A percentile compares a stretch with the other conserved stretches of the same genome.
Conservation (phyloP, 2,113 vertebrate species). For the Camelus bactrianus region DNA sequence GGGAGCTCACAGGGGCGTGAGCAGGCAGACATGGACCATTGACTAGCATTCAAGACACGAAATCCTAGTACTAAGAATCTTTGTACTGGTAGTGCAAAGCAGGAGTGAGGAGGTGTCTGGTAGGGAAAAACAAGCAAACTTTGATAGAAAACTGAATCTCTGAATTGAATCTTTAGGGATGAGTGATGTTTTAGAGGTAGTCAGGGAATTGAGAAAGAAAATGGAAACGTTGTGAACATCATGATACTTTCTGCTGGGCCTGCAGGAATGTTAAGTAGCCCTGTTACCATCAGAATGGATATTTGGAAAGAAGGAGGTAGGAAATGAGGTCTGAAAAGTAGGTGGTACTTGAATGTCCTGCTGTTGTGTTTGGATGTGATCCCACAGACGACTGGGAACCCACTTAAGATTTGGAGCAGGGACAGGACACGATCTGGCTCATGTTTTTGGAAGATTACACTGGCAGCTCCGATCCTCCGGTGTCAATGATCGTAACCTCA, state of each 20-base stretch:
- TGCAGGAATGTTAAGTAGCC: not conserved
- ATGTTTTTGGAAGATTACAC: not conserved
- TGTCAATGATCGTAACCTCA: not conserved
- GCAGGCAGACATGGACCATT: not conserved
- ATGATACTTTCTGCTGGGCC: not conserved
- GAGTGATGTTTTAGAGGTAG: not conserved
- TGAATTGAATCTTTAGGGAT: not conserved
- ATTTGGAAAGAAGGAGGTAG: not conserved
- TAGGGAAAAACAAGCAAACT: not conserved
- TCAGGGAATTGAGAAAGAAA: not conserved
- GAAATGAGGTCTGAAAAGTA: not conserved
- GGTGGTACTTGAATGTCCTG: too few relatives aligned
- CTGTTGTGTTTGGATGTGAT: not conserved
- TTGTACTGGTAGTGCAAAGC: not conserved
- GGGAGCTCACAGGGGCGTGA: not conserved
- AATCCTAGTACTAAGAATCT: not conserved
- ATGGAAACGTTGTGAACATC: not conserved
- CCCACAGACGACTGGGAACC: not conserved
- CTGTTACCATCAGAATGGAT: not conserved
- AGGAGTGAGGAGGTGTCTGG: not conserved
- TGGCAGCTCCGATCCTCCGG: not conserved
- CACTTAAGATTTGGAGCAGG: not conserved
- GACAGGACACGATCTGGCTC: not conserved
- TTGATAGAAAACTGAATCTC: not conserved
- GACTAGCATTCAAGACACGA: not conserved